Evolutionary conservation across 2,888 invertebrate genomes (phyloP).

Genomic region (Himalopsyche anomala): DNA sequence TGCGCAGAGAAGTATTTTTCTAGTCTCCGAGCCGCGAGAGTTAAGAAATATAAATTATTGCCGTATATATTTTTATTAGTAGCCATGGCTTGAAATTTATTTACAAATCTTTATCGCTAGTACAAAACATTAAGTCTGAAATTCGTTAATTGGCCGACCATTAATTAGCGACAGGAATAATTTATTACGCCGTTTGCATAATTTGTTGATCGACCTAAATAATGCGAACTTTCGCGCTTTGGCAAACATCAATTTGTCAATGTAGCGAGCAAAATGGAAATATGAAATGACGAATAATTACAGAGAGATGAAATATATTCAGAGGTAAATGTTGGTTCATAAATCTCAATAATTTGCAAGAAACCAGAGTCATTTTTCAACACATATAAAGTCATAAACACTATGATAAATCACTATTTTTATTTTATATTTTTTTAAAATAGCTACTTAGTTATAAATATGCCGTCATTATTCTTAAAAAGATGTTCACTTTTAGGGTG

Average conservation of each 20-base stretch:
- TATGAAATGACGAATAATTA: conserved; percentile 6
- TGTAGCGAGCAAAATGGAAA: neutral
- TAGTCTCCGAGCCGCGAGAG: too few species aligned
- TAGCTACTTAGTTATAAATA: too few species aligned
- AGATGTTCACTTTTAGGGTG: too few species aligned
- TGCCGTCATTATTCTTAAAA: too few species aligned
- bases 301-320: neutral
- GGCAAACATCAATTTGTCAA: neutral
- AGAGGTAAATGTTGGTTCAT: neutral
- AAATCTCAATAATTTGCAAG: neutral
- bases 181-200: neutral
- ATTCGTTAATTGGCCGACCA: neutral
- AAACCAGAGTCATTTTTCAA: neutral
- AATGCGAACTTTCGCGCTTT: neutral
- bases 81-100: neutral
- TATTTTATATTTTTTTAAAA: neutral
- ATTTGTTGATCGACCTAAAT: conserved; percentile 5
- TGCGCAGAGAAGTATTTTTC: too few species aligned
- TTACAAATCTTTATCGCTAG: neutral
- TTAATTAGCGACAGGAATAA: neutral
- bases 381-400: too few species aligned
- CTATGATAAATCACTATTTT: neutral
- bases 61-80: neutral
- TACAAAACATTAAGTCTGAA: neutral
- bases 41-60: neutral